These are phyloP conservation scores for Temnothorax longispinosus DNA, from an alignment of 1,140 invertebrate genomes.

Conservation along the genomic window DNA sequence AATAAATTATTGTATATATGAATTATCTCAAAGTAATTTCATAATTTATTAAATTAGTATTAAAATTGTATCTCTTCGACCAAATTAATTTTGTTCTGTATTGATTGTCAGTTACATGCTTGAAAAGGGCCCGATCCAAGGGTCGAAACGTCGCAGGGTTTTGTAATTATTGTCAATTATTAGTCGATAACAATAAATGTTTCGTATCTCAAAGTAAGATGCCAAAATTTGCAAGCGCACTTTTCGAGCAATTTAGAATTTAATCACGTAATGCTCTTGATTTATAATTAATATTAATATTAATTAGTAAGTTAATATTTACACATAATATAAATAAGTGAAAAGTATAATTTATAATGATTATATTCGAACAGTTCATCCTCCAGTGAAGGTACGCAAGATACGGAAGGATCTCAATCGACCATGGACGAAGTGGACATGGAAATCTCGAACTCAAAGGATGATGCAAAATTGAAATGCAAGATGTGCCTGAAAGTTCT, in stretches of 20 bases:
- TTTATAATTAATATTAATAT: neutral
- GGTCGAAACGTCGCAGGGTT: too few species aligned
- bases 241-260: slow-evolving; percentile 30
- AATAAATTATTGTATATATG: slow-evolving; percentile 21
- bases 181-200: too few species aligned
- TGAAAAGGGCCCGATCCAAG: too few species aligned
- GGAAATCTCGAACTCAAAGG: slow-evolving; percentile 79
- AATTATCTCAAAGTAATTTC: slow-evolving; percentile 8
- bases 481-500: slow-evolving; percentile 84
- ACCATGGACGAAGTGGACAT: slow-evolving; percentile 85
- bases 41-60: too few species aligned
- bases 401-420: slow-evolving; percentile 85
- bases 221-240: neutral
- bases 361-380: slow-evolving; percentile 79
- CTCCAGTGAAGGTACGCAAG: slow-evolving; percentile 85
- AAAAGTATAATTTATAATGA: slow-evolving; percentile 25
- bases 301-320: neutral
- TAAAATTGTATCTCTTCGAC: too few species aligned
- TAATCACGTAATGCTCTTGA: neutral
- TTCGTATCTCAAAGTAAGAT: neutral
- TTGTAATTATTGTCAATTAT: too few species aligned
- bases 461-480: slow-evolving; percentile 81
- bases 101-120: too few species aligned
- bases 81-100: too few species aligned
- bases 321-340: neutral